phyloP scores from a whole-genome alignment of 2,113 vertebrate species.

The Pagrus major region DNA sequence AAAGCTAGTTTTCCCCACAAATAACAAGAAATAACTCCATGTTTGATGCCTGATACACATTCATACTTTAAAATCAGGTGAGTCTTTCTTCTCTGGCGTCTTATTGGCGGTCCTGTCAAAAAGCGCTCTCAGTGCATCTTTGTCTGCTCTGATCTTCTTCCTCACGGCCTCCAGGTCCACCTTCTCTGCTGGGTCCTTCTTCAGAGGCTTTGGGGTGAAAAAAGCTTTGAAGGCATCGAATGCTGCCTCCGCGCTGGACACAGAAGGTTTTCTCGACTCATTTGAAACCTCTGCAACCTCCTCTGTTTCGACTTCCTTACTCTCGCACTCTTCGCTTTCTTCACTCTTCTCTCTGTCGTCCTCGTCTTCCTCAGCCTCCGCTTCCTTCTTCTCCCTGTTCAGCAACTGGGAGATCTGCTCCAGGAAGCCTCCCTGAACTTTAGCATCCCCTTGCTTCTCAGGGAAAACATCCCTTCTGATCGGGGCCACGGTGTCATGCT shows the following conservation, averaged over 20 bases:
- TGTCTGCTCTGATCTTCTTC: conserved; percentile 89
- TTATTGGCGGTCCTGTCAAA: conserved; percentile 88
- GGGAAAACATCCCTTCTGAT: conserved; percentile 81
- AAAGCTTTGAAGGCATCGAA: conserved; percentile 94
- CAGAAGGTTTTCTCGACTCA: conserved; percentile 31
- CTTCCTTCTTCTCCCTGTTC: conserved; percentile 79
- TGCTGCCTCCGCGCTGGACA: conserved; percentile 87
- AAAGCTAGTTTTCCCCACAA: background rate
- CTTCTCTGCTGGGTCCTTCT: conserved; percentile 85
- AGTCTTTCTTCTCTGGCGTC: conserved; percentile 66
- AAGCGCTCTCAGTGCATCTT: conserved; percentile 88
- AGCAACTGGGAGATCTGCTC: conserved; percentile 92
- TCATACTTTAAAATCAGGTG: conserved; percentile 77
- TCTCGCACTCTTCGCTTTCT: conserved; percentile 70
- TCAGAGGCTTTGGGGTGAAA: conserved; percentile 89
- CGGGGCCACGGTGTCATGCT: conserved; percentile 82
- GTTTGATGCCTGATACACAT: background rate
- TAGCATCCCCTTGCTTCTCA: conserved; percentile 59
- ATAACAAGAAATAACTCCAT: background rate
- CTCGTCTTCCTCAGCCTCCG: background rate
- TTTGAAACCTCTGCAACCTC: conserved; percentile 22
- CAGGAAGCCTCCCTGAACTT: conserved; percentile 84
- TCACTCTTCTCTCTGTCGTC: conserved; percentile 55
- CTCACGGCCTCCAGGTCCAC: conserved; percentile 89
- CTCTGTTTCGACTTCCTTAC: conserved; percentile 45